phyloP scores from a whole-genome alignment of 1,140 invertebrate species.

The Pygmarrhopalites habei region DNA sequence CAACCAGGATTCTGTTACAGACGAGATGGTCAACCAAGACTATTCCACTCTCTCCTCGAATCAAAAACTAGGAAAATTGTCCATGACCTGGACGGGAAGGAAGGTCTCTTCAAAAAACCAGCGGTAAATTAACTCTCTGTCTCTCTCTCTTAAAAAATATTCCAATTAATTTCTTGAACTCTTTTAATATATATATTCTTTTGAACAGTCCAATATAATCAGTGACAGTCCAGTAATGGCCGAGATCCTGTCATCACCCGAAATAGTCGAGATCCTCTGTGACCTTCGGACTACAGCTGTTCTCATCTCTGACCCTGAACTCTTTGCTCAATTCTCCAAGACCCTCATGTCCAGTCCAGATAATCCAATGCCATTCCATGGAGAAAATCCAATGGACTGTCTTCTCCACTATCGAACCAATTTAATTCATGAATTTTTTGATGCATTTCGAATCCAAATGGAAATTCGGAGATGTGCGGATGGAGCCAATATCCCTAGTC shows the following conservation, averaged over 20 bases:
- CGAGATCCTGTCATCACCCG: constrained; percentile 9
- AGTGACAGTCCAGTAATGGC: constrained; percentile 19
- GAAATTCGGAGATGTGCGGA: not conserved
- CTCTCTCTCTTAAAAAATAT: not conserved
- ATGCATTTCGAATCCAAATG: not conserved
- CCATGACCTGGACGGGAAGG: constrained; percentile 18
- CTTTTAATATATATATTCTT: not conserved
- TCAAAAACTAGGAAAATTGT: not conserved
- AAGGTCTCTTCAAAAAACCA: constrained; percentile 11
- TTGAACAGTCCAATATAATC: constrained; percentile 10
- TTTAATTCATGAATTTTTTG: constrained; percentile 18
- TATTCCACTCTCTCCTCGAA: not conserved
- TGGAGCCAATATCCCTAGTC: no score
- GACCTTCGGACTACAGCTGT: constrained; percentile 17
- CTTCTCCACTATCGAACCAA: constrained; percentile 6
- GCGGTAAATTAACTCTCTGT: no score
- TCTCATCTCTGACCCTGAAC: not conserved
- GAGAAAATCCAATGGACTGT: constrained; percentile 1
- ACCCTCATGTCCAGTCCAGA: not conserved
- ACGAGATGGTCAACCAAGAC: constrained; percentile 1
- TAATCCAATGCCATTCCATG: not conserved
- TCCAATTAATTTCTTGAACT: not conserved
- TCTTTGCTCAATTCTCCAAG: constrained; percentile 8
- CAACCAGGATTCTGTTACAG: constrained; percentile 13
- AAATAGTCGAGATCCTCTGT: not conserved